Base-by-base conservation (phyloP, 2,888 invertebrate genomes). In the Drosophila siamana region DNA sequence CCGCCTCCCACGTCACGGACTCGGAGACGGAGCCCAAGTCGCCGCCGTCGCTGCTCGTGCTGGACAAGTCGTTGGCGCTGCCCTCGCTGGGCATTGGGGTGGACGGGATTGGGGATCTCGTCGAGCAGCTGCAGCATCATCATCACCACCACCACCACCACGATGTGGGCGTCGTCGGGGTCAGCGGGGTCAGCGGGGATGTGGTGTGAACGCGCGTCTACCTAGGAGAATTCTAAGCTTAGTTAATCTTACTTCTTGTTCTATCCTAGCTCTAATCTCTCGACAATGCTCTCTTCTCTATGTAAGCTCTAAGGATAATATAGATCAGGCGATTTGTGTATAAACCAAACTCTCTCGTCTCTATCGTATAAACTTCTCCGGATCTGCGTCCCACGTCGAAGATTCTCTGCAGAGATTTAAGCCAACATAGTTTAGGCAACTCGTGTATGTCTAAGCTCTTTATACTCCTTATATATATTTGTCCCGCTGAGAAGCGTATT, bases 21-120 rank as follows among this genome's bases (percentile, higher is more conserved):
- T 9, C 54, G 2, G 77, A 67, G 0, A 2, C 68, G 30, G 78
- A 72, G 7, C 78, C 89, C 36, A 91, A 90, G 57, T 88, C 91
- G 55, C 90, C 92, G 2, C 88, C 91, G 4, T 86, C 91, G 1
- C 74, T 92, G 22, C 73, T 92, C 69, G 90, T 91, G 61, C 75
- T 92, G 48, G 92, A 92, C 44, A 92, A 92, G 60, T 89, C 92
- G 33, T 77, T 92, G 59, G 89, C 92, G 33, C 78, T 92, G 64
- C 86, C 88, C 65, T 90, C 78, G 70, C 83, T 90, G 11, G 89
- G 85, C 60, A 91, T 92, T 19, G 89, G 90, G 24, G 91, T 91
- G 7, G 91, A 92, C 57, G 90, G 89, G 38, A 92, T 92, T 11
- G 89, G 84, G 19, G 92, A 92, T 74, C 81, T 92, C 28, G 91